Conservation (phyloP, 2,113 vertebrate species). For the Gavialis gangeticus region DNA sequence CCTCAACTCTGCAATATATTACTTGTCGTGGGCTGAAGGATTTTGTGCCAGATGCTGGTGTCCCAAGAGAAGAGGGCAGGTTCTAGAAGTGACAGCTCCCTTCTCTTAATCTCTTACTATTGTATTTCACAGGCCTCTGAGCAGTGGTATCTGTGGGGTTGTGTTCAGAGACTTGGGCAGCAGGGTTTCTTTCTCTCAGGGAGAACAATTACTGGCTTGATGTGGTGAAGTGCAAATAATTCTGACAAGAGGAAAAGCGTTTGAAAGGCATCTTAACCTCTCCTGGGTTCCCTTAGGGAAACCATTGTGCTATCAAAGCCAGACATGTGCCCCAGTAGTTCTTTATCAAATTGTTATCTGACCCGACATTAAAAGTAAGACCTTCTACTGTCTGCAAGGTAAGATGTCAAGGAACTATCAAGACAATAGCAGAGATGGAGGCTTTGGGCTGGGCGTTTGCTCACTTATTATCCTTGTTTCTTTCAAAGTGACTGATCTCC, state of each 20-base stretch:
- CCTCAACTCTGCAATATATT: not conserved
- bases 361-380: slow-evolving; percentile 44
- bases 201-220: not conserved
- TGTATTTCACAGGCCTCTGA: fast-evolving
- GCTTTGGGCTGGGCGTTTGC: slow-evolving; percentile 9
- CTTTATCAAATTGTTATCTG: slow-evolving; percentile 24
- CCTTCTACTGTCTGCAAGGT: slow-evolving; percentile 11
- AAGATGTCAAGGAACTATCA: slow-evolving; percentile 24
- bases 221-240: slow-evolving; percentile 12
- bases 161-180: not conserved
- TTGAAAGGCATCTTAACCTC: slow-evolving; percentile 25
- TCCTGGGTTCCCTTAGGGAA: slow-evolving; percentile 41
- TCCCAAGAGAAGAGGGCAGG: not conserved
- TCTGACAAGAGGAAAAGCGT: slow-evolving; percentile 7
- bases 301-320: slow-evolving; percentile 8
- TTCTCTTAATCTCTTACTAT: not conserved
- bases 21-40: not conserved
- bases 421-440: not conserved
- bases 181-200: not conserved
- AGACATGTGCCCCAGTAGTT: slow-evolving; percentile 13
- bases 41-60: not conserved
- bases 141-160: not conserved
- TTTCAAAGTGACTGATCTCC: slow-evolving; percentile 1
- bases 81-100: not conserved
- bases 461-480: slow-evolving; percentile 16